Conservation (phyloP, 2,888 invertebrate species). For the Drosophila suboccidentalis region DNA sequence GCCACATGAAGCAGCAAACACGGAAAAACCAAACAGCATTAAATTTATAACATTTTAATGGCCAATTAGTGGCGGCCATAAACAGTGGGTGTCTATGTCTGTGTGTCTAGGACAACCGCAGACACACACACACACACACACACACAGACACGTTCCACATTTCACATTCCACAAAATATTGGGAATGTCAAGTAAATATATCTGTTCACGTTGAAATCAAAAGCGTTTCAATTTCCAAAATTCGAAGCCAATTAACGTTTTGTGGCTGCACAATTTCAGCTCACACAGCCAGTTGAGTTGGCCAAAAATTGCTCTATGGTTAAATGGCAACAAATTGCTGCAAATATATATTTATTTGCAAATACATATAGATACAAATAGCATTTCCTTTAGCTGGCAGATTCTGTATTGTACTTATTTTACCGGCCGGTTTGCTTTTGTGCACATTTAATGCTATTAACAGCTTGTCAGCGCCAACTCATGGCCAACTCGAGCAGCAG, state of each 20-base stretch:
- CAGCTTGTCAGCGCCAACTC: conserved; percentile 57
- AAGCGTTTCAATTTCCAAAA: conserved; percentile 47
- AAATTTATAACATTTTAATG: conserved; percentile 79
- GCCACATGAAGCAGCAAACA: conserved; percentile 37
- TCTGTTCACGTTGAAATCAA: conserved; percentile 34
- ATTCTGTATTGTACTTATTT: conserved; percentile 23
- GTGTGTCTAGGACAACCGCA: conserved; percentile 45
- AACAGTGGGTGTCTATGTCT: conserved; percentile 39
- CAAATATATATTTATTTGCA: conserved; percentile 6
- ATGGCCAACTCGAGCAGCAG: conserved; percentile 29
- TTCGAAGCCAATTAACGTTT: conserved; percentile 52
- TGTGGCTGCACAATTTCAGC: conserved; percentile 50
- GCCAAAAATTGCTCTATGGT: conserved; percentile 26
- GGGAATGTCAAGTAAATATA: conserved; percentile 39
- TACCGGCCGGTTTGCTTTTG: conserved; percentile 28
- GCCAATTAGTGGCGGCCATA: conserved; percentile 77
- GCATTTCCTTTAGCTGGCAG: conserved; percentile 20
- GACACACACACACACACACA: conserved; percentile 12
- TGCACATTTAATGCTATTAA: conserved; percentile 64
- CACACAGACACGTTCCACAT: conserved; percentile 3
- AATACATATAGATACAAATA: conserved; percentile 2
- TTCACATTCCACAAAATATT: conserved; percentile 12
- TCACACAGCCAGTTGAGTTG: conserved; percentile 25
- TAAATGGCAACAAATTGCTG: conserved; percentile 43
- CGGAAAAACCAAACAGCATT: conserved; percentile 69